Evolutionary conservation across 2,888 invertebrate species (phyloP), one percentile per base, ranked within the genome.

Genomic region (Salpingus planirostris): DNA sequence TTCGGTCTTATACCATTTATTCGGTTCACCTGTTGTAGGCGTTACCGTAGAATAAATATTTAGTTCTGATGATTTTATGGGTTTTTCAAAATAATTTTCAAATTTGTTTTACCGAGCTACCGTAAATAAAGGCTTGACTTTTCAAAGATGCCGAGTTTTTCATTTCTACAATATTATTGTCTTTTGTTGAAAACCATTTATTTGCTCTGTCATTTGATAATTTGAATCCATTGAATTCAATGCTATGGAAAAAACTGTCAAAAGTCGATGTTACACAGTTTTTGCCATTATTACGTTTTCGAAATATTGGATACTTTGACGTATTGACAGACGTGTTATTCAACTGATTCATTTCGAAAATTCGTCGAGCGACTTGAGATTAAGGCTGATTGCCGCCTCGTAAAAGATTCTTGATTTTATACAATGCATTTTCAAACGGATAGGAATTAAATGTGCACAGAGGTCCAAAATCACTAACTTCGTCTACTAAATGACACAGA

Each of bases 41-140:
- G n/a, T n/a, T n/a, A n/a, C n/a, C n/a, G n/a, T n/a, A n/a, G 23
- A 5, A 23, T 23, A 23, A 8, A 23, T 23, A 10, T 23, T 23
- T 23, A 23, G 10, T 8, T 23, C 4, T 10, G 5, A 7, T 11
- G 23, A 23, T 23, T 23, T 10, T 8, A 23, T 7, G 10, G 23
- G 23, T 5, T 8, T 10, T 10, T 23, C 23, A 23, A 23, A 23
- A 11, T n/a, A 23, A 23, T 6, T 23, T 11, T 10, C 11, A 7
- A 8, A 8, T 5, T 23, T 11, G 5, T 23, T 23, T 23, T 5
- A 23, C 4, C 4, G 6, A 5, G 10, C 5, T 8, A 7, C 23
- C 23, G 5, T 23, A 5, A 23, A 23, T 10, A 23, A 8, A 23
- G 5, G 4, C 11, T 8, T 5, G 5, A 8, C 10, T 4, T 23